Conservation (phyloP, 1,140 invertebrate genomes). For the Lepidurus packardi region DNA sequence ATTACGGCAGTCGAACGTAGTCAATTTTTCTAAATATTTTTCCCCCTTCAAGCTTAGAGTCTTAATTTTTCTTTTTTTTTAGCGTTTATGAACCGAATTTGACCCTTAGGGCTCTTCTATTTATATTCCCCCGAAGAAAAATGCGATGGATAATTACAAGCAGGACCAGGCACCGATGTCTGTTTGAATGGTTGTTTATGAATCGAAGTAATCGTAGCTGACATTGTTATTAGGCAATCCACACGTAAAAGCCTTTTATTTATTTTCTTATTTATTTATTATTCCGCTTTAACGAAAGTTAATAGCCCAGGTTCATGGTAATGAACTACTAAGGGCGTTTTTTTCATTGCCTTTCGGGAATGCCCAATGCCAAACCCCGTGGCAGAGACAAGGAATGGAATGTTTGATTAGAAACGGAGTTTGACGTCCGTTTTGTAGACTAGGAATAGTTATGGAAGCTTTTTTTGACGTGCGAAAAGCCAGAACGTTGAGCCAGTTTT, state of each 20-base stretch:
- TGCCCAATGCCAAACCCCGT: neutral
- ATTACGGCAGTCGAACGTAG: neutral
- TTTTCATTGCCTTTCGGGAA: conserved; percentile 3
- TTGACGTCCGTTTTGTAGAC: neutral
- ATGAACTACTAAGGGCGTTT: neutral
- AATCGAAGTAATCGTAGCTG: neutral
- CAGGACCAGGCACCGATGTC: too few species aligned
- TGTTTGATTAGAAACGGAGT: neutral
- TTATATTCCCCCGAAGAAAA: too few species aligned
- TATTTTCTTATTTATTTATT: neutral
- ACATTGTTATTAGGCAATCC: conserved; percentile 14
- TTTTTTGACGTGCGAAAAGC: neutral
- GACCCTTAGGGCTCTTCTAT: too few species aligned
- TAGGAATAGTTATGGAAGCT: neutral
- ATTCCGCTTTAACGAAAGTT: neutral
- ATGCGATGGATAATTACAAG: neutral
- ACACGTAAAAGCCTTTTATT: neutral
- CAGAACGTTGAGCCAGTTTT: neutral
- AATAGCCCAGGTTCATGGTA: neutral
- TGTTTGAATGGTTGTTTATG: neutral
- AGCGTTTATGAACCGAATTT: too few species aligned
- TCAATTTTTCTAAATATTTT: neutral
- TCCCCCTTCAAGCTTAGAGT: too few species aligned
- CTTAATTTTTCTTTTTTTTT: too few species aligned
- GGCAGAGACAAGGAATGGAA: neutral